Evolutionary conservation across 2,797 vertebrate genomes (phyloP).

Genomic region (Silurus lanzhouensis): DNA sequence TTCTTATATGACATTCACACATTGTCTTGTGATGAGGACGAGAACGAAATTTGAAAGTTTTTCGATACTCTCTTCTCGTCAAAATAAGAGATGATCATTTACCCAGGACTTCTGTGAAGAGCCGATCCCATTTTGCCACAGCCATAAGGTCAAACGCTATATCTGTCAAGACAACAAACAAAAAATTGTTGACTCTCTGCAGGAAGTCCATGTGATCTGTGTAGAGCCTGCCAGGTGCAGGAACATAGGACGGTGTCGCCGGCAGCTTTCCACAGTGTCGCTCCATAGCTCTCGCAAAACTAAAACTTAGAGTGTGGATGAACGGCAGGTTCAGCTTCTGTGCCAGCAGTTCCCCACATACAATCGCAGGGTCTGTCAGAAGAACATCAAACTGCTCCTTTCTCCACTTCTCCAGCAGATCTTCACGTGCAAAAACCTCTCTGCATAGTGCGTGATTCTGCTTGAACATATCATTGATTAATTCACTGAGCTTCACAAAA

Average conservation of each 20-base stretch:
- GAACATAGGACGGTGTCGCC: constrained; percentile 38
- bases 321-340: constrained; percentile 68
- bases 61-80: not conserved
- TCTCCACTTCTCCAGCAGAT: constrained; percentile 62
- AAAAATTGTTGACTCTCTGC: constrained; percentile 40
- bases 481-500: not conserved
- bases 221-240: not conserved
- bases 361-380: constrained; percentile 57
- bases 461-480: constrained; percentile 14
- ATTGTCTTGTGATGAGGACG: not conserved
- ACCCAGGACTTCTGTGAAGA: constrained; percentile 37
- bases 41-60: not conserved
- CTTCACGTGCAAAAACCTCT: constrained; percentile 32
- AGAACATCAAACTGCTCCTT: constrained; percentile 66
- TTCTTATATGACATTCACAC: not conserved
- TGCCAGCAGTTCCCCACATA: constrained; percentile 68
- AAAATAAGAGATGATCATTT: not conserved
- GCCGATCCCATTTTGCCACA: constrained; percentile 21
- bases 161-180: constrained; percentile 15
- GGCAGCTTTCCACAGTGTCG: constrained; percentile 42
- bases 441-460: constrained; percentile 15
- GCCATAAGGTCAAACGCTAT: not conserved
- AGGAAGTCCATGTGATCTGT: constrained; percentile 42
- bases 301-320: constrained; percentile 63
- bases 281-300: constrained; percentile 34